Evolutionary conservation across 2,113 vertebrate species (phyloP), one percentile per base, ranked within the genome.

Genomic region (Pica pica): DNA sequence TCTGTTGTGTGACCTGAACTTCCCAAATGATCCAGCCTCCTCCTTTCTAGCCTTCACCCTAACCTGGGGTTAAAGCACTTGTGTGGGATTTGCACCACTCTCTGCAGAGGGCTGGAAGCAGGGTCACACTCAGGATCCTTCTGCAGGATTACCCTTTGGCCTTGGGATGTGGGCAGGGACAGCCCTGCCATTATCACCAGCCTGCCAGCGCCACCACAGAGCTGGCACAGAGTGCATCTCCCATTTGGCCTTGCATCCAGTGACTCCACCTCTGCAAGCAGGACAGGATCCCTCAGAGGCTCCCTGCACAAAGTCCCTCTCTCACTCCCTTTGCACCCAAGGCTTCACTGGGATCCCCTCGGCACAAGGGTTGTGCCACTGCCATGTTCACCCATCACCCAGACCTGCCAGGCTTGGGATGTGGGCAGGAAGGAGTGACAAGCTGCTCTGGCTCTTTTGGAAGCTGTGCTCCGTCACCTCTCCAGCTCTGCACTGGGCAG

Each of bases 241-340:
- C 46, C 24, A 7, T 28, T 69, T 68, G 60, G 49, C 57, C 11
- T 87, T 2, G 1, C 26, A 55, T 53, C n/a, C 13, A 28, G 67
- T 0, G 1, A 10, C 35, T 79, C 56, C 47, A 44, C 16, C 1
- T 1, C 21, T 4, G 1, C 0, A 0, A 76, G 37, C n/a, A 81
- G 46, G 41, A 50, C 28, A 49, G 52, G 28, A 52, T 64, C 1
- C 0, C 27, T 64, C 0, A 77, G 89, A 53, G 16, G 7, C 2
- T 63, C 30, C 15, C 68, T 47, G 30, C 20, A 41, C 37, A 61
- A 56, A 60, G 37, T 47, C 22, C 9, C 16, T 77, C 31, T 82
- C 35, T 17, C 31, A 35, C 2, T 82, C 55, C 31, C 37, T 50
- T 65, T 74, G 27, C 10, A 28, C 13, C 8, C 5, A 4, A 39